These are phyloP conservation scores for Axinella damicornis DNA, from an alignment of 37 sponge, comb jelly and placozoan species.

Conservation along the genomic window DNA sequence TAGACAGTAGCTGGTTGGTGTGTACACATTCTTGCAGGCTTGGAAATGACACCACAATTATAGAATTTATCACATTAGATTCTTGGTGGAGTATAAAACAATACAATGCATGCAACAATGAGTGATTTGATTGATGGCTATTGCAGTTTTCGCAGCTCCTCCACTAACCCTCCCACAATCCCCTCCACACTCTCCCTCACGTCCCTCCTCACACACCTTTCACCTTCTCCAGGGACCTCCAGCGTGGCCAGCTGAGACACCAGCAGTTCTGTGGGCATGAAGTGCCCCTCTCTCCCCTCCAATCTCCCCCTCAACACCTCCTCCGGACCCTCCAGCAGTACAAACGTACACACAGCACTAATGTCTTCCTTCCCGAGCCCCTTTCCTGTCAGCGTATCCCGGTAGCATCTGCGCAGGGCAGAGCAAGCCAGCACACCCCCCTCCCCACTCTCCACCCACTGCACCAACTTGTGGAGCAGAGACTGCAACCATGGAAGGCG, in stretches of 20 bases:
- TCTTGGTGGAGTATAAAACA: too few species aligned
- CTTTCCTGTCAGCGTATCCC: constrained; percentile 35
- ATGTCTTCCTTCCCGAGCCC: not conserved
- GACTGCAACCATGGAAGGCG: constrained; percentile 69
- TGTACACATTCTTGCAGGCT: too few species aligned
- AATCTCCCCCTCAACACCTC: constrained; percentile 48
- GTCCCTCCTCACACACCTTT: constrained; percentile 13
- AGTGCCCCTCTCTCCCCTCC: constrained; percentile 60
- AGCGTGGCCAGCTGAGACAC: constrained; percentile 69
- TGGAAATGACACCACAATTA: too few species aligned
- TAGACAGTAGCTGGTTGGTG: too few species aligned
- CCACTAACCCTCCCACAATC: not conserved
- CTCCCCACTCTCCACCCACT: constrained; percentile 13
- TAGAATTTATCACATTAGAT: too few species aligned
- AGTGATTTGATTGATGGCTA: not conserved
- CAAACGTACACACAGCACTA: constrained; percentile 29
- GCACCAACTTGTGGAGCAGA: constrained; percentile 23
- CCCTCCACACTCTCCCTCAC: not conserved
- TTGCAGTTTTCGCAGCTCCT: not conserved
- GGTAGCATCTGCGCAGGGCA: constrained; percentile 71
- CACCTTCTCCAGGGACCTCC: constrained; percentile 61
- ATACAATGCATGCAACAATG: too few species aligned
- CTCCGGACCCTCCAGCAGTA: constrained; percentile 50
- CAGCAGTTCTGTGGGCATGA: constrained; percentile 75
- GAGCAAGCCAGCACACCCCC: constrained; percentile 79